phyloP scores from a whole-genome alignment of 2,113 vertebrate genomes.

The Axis porcinus region DNA sequence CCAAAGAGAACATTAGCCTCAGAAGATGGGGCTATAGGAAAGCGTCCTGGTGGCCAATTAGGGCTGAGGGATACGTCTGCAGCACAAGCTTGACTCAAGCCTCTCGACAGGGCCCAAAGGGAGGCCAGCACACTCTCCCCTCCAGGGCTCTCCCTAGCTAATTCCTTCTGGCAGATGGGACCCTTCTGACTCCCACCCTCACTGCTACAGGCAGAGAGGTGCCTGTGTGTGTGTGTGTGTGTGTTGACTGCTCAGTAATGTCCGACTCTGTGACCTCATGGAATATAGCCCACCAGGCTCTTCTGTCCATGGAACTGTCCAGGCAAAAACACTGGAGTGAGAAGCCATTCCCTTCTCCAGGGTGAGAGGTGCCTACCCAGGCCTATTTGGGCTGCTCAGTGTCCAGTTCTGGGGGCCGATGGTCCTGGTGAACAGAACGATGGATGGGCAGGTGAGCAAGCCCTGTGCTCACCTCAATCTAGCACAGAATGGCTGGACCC shows the following conservation, averaged over 20 bases:
- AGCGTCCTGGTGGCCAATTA: not conserved
- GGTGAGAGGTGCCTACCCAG: not conserved
- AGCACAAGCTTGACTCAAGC: not conserved
- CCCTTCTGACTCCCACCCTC: accelerated
- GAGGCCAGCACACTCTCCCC: not conserved
- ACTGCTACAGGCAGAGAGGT: not conserved
- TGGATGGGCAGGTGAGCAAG: not conserved
- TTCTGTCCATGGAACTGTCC: not conserved
- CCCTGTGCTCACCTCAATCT: not conserved
- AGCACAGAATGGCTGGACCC: not conserved
- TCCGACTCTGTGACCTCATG: accelerated
- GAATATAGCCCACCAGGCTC: not conserved
- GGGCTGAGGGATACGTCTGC: not conserved
- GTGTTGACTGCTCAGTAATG: not conserved
- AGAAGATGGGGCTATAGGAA: not conserved
- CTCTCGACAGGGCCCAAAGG: not conserved
- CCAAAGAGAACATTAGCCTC: not conserved
- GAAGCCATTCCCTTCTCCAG: not conserved
- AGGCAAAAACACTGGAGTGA: not conserved
- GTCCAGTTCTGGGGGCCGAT: not conserved
- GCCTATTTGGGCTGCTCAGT: not conserved
- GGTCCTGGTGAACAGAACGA: not conserved
- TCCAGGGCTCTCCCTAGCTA: not conserved
- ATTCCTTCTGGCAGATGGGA: not conserved
- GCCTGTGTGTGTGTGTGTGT: not conserved